Percentiles rank a stretch among this genome's conserved stretches.
Conservation (phyloP, 2,113 vertebrate species). For the Axis porcinus region DNA sequence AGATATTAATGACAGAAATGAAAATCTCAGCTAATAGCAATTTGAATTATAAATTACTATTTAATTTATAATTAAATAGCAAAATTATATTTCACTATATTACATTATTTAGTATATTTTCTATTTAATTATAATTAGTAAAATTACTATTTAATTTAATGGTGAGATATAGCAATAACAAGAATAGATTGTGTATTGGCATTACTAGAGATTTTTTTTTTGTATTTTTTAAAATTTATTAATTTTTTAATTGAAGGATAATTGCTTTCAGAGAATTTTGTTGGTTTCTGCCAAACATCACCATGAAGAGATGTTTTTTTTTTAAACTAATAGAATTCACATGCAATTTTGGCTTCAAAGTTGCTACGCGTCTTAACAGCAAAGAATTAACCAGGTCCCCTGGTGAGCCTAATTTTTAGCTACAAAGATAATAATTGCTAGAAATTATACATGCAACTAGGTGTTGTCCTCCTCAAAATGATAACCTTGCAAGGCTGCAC, state of each 20-base stretch:
- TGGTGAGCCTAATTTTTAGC: background rate
- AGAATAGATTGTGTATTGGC: background rate
- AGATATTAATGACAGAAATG: background rate
- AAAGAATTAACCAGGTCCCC: background rate
- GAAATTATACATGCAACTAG: background rate
- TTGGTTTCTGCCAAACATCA: background rate
- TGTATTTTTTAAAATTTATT: background rate
- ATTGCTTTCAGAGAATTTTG: background rate
- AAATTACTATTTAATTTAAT: background rate
- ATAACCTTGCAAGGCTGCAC: background rate
- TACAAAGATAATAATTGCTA: background rate
- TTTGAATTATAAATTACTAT: slow-evolving; percentile 2
- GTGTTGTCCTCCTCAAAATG: background rate
- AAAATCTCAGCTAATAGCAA: background rate
- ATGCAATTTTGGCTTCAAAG: background rate
- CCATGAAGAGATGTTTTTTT: background rate
- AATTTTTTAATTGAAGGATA: background rate
- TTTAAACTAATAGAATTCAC: background rate
- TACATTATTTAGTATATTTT: background rate
- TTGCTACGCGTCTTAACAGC: background rate
- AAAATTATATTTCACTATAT: background rate
- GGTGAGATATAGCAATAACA: background rate
- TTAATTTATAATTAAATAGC: background rate
- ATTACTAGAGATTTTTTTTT: background rate
- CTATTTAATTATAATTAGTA: background rate